Conservation (phyloP, 2,113 vertebrate species). For the Edolisoma coerulescens region DNA sequence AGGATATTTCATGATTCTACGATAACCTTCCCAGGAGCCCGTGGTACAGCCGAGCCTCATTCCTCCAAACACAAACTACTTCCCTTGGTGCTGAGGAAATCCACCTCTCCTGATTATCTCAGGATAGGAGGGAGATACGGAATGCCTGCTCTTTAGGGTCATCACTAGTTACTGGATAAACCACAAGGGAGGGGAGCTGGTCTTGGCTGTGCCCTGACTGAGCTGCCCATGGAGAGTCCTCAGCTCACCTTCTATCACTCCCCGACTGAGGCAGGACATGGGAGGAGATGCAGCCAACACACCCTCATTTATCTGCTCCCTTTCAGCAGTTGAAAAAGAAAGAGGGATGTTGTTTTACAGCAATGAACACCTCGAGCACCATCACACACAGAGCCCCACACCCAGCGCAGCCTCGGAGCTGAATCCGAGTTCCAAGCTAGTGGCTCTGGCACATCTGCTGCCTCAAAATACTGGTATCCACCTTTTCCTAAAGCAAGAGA, state of each 20-base stretch:
- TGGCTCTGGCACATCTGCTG: background rate
- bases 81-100: background rate
- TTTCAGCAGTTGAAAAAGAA: background rate
- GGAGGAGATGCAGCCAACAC: background rate
- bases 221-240: background rate
- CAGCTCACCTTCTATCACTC: background rate
- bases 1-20: background rate
- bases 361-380: background rate
- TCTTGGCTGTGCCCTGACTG: background rate
- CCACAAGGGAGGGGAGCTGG: background rate
- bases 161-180: background rate
- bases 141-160: background rate
- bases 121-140: background rate
- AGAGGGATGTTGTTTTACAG: background rate
- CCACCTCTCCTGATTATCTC: background rate
- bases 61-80: background rate
- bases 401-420: background rate
- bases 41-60: rapidly evolving
- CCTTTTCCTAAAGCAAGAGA: background rate
- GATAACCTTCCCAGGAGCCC: background rate
- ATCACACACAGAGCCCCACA: rapidly evolving
- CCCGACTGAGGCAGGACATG: rapidly evolving
- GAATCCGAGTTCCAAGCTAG: rapidly evolving
- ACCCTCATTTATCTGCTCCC: background rate
- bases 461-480: background rate